Evolutionary conservation across 2,888 invertebrate genomes (phyloP), one percentile per base, ranked within the genome.

Genomic region (Ypsolopha scabrella): DNA sequence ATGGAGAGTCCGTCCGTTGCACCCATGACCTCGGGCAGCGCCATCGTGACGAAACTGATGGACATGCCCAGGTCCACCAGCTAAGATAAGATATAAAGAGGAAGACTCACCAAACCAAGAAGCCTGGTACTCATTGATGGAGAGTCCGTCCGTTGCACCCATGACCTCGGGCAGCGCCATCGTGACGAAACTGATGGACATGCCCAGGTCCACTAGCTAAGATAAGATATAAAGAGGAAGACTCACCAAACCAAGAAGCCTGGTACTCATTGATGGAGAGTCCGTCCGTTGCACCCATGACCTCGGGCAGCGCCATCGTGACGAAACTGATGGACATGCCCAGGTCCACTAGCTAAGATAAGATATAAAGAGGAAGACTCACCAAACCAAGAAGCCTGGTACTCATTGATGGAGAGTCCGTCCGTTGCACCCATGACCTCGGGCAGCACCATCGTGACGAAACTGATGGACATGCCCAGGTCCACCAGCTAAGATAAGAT

Each of bases 51-150:
- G 62, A 89, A 89, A 55, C 86, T 88, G 56, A 88, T 73, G 14
- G 89, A 88, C 81, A 89, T 77, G 10, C 89, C 89, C 41, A 89
- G 70, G 33, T 89, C 89, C 44, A 89, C 69, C 44, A 90, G 70
- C 33, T n/a, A n/a, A n/a, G n/a, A n/a, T n/a, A n/a, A n/a, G n/a
- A n/a, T n/a, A n/a, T n/a, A n/a, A n/a, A n/a, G n/a, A n/a, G n/a
- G n/a, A n/a, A n/a, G n/a, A n/a, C n/a, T n/a, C n/a, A n/a, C n/a
- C 88, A 58, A 89, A 88, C 89, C 89, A 90, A 0, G 89, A 89
- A 0, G 89, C 88, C 58, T 89, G 80, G 43, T 76, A 75, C 57
- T 87, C 74, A 43, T 79, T 82, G 49, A 89, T 76, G 35, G 82
- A 79, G 1, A 90, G 62, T 0, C 85, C 86, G 41, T 83, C 77